These are phyloP conservation scores for Lepidocolaptes lacrymiger DNA, from an alignment of 2,797 vertebrate genomes.

Conservation along the genomic window DNA sequence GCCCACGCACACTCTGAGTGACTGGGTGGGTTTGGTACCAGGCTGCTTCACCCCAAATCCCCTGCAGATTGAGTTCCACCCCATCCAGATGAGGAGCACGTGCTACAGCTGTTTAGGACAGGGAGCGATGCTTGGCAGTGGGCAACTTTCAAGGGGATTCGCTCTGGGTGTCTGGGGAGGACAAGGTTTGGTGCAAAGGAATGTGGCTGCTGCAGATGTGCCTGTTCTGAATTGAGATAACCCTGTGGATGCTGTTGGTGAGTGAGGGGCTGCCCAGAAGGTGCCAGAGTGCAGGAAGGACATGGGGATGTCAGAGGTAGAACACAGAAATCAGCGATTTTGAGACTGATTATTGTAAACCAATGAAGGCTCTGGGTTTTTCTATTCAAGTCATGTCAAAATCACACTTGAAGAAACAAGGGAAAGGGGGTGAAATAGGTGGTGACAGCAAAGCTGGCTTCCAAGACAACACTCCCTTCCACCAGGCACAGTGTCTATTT, in stretches of 20 bases:
- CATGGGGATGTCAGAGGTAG: background rate
- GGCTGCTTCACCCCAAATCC: background rate
- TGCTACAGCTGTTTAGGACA: background rate
- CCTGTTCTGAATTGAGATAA: background rate
- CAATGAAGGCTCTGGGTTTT: background rate
- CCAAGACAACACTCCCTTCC: background rate
- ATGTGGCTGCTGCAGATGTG: background rate
- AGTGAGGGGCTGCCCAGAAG: background rate
- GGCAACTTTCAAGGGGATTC: background rate
- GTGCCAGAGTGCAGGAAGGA: fast-evolving
- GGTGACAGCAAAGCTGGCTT: background rate
- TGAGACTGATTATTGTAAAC: background rate
- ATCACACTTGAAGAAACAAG: background rate
- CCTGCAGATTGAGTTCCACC: fast-evolving
- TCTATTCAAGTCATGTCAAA: background rate
- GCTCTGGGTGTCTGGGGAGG: fast-evolving
- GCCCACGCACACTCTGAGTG: fast-evolving
- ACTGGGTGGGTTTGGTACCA: fast-evolving
- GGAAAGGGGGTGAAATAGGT: background rate
- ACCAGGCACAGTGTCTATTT: background rate
- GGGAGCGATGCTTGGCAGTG: fast-evolving
- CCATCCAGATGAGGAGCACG: fast-evolving
- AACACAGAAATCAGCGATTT: background rate
- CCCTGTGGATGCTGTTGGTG: background rate
- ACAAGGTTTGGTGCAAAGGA: background rate